A percentile compares a stretch with the other conserved stretches of the same genome.
Evolutionary conservation across 2,797 vertebrate species (phyloP).

Genomic region (Fundulus diaphanus): DNA sequence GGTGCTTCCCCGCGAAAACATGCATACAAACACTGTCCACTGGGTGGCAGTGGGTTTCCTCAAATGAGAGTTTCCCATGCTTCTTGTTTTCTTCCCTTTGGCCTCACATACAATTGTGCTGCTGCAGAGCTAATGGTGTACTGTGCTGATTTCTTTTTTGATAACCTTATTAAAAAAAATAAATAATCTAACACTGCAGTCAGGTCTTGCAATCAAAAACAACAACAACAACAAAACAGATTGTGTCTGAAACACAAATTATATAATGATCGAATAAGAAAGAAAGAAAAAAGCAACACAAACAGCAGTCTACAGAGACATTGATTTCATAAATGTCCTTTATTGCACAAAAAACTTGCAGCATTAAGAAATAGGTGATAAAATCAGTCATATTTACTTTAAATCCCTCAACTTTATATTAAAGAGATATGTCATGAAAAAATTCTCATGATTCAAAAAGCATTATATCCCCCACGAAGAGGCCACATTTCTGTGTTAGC

Average conservation of each 20-base stretch:
- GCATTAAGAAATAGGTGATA: background rate
- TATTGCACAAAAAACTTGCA: background rate
- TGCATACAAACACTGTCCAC: conserved; percentile 36
- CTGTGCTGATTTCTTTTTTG: conserved; percentile 42
- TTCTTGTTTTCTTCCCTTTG: background rate
- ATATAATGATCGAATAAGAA: conserved; percentile 21
- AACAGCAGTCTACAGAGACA: background rate
- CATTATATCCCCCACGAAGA: background rate
- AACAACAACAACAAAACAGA: too few relatives aligned
- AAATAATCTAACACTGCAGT: conserved; percentile 33
- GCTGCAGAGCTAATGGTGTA: conserved; percentile 23
- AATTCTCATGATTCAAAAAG: background rate
- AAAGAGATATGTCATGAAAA: background rate
- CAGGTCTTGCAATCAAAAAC: conserved; percentile 36
- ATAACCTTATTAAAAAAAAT: conserved; percentile 60
- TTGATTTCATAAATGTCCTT: background rate
- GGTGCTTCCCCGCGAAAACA: background rate
- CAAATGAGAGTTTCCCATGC: background rate
- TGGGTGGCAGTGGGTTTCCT: conserved; percentile 63
- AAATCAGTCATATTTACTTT: background rate
- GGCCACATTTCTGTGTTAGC: background rate
- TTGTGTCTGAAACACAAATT: conserved; percentile 30
- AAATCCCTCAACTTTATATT: background rate
- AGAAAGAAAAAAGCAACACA: background rate
- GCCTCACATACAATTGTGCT: background rate